Base-by-base conservation (phyloP, 2,113 vertebrate genomes). In the Patagioenas fasciata region DNA sequence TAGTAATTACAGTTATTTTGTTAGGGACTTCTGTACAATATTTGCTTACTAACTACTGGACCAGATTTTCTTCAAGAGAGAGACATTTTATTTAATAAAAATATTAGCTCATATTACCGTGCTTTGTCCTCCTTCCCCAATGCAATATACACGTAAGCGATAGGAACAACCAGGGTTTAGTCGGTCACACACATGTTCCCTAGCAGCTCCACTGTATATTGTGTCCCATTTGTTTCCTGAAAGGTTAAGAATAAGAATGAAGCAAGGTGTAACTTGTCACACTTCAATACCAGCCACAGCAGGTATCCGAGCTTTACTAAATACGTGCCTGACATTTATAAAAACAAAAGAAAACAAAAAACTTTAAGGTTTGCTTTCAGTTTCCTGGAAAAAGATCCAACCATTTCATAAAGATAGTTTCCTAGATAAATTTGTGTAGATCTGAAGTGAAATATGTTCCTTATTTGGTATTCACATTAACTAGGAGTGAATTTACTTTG, bases 111-210 rank as follows among this genome's bases (percentile, higher is more conserved):
- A 58, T 93, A 98, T 98, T 98, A 99, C 99, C 98, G 88, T 98
- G 98, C 99, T 99, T 97, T 99, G 98, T 91, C 99, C 99, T 97
- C 99, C 99, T 93, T 99, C 99, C 92, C 98, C 99, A 89, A 98
- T n/a, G 92, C 99, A 99, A 96, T 98, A 99, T 13, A 99, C 98
- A 88, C 98, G 97, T 51, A 98, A 97, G 78, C 98, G 98, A 96
- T 99, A 99, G 80, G 97, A 98, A 93, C 96, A 98, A 93, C 99
- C 99, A 3, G 99, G 99, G 95, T 98, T 99, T 67, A 99, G 98
- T 29, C 98, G 98, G 85, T 99, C 99, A 97, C 99, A 99, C 91
- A 98, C 95, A n/a, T 99, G 98, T 91, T 99, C 99, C 93, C 97
- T 94, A 4, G 98, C 96, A 18, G 98, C 95, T n/a, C 99, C 99